Percentiles rank a stretch among this genome's conserved stretches.
These are phyloP conservation scores for Drosophila percnosoma DNA, from an alignment of 2,888 invertebrate species.

Conservation along the genomic window DNA sequence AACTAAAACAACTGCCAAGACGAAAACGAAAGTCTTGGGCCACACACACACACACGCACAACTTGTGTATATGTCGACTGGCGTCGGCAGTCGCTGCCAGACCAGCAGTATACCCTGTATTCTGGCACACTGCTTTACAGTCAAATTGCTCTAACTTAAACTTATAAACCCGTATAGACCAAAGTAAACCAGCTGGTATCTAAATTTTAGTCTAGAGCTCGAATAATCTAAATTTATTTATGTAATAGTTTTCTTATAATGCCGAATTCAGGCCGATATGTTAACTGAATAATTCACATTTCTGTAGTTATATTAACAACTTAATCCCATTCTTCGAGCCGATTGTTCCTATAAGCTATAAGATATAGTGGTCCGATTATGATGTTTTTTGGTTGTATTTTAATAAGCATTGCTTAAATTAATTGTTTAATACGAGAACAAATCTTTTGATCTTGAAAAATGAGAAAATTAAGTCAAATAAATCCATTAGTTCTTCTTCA, in stretches of 20 bases:
- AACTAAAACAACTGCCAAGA: constrained; percentile 55
- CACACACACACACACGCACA: constrained; percentile 9
- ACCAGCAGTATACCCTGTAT: background rate
- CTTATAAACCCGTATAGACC: background rate
- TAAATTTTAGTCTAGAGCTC: background rate
- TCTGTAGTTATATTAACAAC: background rate
- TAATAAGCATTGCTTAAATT: too few species aligned
- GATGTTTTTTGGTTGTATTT: too few species aligned
- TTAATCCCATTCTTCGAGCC: background rate
- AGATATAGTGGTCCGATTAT: background rate
- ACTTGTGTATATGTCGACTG: background rate
- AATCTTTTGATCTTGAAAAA: background rate
- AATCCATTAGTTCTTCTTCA: background rate
- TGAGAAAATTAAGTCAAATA: background rate
- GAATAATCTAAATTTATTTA: background rate
- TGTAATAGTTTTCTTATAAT: background rate
- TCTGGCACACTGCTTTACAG: background rate
- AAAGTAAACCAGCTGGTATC: background rate
- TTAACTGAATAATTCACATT: background rate
- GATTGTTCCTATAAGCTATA: background rate
- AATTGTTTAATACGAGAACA: background rate
- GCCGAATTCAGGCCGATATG: background rate
- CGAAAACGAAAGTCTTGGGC: constrained; percentile 51
- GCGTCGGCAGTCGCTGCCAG: background rate
- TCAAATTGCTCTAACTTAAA: background rate